Conservation (phyloP, 2,888 invertebrate genomes). For the Lysandra bellargus region DNA sequence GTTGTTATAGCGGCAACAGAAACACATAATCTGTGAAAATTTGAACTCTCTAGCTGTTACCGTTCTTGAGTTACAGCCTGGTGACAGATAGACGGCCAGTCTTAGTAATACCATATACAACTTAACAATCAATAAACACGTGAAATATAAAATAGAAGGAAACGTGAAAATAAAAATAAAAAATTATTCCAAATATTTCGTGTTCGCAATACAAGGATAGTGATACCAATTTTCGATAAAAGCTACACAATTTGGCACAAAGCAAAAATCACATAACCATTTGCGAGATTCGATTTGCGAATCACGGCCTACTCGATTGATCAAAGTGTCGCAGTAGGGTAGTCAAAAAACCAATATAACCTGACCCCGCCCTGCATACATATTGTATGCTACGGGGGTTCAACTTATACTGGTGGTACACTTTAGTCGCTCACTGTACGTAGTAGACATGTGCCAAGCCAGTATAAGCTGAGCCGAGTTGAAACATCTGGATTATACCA, state of each 20-base stretch:
- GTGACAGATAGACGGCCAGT: too few species aligned
- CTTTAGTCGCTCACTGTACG: not conserved
- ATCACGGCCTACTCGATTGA: constrained; percentile 42
- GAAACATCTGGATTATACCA: not conserved
- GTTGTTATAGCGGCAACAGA: too few species aligned
- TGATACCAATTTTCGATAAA: constrained; percentile 1
- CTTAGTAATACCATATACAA: not conserved
- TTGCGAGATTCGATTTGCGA: constrained; percentile 39
- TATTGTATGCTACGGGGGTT: not conserved
- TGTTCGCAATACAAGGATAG: not conserved
- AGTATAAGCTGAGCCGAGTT: not conserved
- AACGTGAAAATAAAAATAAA: not conserved
- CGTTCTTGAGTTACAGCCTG: too few species aligned
- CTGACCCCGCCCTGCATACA: not conserved
- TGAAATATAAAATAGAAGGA: not conserved
- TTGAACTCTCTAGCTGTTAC: too few species aligned
- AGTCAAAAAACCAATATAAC: not conserved
- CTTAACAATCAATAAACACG: not conserved
- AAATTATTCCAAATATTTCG: not conserved
- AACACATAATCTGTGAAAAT: too few species aligned
- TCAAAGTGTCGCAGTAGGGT: constrained; percentile 38
- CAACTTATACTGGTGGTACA: not conserved
- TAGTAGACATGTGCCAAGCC: not conserved
- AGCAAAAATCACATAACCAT: constrained; percentile 27
- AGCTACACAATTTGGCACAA: constrained; percentile 20